Base-by-base conservation (phyloP, 1,140 invertebrate genomes). In the Pentalonia nigronervosa region DNA sequence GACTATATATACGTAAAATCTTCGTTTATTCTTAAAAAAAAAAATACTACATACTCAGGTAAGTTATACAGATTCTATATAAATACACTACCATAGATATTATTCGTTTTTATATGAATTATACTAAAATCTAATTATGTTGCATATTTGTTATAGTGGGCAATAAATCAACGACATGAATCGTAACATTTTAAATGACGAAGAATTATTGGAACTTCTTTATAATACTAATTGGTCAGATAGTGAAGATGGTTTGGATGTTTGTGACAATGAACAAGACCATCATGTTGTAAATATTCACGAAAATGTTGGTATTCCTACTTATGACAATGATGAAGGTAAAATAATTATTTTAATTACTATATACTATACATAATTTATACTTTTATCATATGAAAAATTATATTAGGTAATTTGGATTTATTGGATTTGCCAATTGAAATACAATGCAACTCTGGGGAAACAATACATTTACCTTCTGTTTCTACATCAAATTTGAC, bases 111-210 rank as follows among this genome's bases (percentile, higher is more conserved):
- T 88, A 48, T 48, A n/a, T 88, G 86, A 88, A 88, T 50, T 50
- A 88, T 88, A 88, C 86, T 88, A 88, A 88, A 88, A 48, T 88
- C n/a, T 88, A 88, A 88, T 88, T 25, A 88, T 88, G 86, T 88
- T 88, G 45, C 47, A 88, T 50, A 50, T 88, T 88, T 88, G 45
- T n/a, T 88, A 83, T 36, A 83, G 81, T 41, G 81, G 81, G 36
- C 36, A 83, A 41, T 83, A 83, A 83, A 23, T 36, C 81, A 83
- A 83, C 36, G 47, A 88, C 21, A 88, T 88, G 47, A 50, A n/a
- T 50, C 86, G n/a, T 88, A 47, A 88, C 21, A 88, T 88, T 47
- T 50, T 88, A 47, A 88, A 50, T 50, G 47, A 88, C 47, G 86
- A 88, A 50, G 47, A 88, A 88, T 50, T 88, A 50, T 88, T 88